These are phyloP conservation scores for Liopterus haemorrhoidalis DNA, from an alignment of 2,888 invertebrate species.

Conservation along the genomic window DNA sequence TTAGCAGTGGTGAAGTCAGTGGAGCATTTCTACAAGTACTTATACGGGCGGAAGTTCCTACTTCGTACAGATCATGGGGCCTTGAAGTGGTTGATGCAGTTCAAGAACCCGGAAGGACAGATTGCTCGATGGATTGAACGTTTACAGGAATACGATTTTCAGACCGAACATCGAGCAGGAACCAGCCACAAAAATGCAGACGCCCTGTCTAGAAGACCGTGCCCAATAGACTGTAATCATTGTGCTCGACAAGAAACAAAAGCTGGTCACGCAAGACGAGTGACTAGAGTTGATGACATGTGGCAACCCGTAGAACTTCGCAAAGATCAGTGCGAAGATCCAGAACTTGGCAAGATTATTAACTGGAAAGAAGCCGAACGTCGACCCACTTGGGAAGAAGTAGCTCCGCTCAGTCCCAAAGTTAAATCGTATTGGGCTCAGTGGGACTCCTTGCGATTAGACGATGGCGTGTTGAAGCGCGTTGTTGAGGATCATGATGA, in stretches of 20 bases:
- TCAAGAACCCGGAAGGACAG: slow-evolving; percentile 35
- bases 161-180: slow-evolving; percentile 32
- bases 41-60: slow-evolving; percentile 34
- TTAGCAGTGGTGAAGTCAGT: slow-evolving; percentile 32
- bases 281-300: neutral
- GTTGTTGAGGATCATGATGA: slow-evolving; percentile 11
- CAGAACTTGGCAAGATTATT: slow-evolving; percentile 2
- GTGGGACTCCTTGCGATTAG: slow-evolving; percentile 20
- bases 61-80: slow-evolving; percentile 38
- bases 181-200: slow-evolving; percentile 29
- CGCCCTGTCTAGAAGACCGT: slow-evolving; percentile 30
- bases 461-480: slow-evolving; percentile 17
- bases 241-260: neutral
- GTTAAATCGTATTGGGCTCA: slow-evolving; percentile 4
- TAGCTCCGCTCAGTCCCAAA: neutral
- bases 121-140: slow-evolving; percentile 31
- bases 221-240: slow-evolving; percentile 9
- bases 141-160: slow-evolving; percentile 34
- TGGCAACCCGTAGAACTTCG: neutral
- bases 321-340: neutral
- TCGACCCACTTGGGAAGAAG: slow-evolving; percentile 4
- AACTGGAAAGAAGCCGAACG: slow-evolving; percentile 1
- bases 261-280: neutral
- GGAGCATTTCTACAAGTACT: slow-evolving; percentile 35
- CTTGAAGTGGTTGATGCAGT: slow-evolving; percentile 36